These are phyloP conservation scores for Caenorhabditis doughertyi DNA, from an alignment of 2,888 invertebrate species.

Conservation along the genomic window DNA sequence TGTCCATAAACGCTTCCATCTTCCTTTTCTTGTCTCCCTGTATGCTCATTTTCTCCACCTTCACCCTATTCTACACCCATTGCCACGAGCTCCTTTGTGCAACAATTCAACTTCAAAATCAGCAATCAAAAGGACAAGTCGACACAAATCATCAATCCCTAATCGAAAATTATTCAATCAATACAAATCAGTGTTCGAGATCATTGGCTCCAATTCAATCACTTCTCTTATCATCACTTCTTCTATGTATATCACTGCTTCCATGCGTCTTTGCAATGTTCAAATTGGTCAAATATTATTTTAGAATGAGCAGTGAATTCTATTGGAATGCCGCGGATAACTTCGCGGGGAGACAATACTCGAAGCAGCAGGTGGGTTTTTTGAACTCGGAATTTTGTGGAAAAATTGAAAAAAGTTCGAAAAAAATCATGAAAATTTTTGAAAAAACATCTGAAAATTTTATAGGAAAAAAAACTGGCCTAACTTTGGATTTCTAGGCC, in stretches of 20 bases:
- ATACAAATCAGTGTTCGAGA: constrained; percentile 55
- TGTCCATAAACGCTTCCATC: constrained; percentile 59
- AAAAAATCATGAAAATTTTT: neutral
- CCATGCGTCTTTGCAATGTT: constrained; percentile 67
- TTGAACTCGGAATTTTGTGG: neutral
- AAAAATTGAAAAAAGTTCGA: neutral
- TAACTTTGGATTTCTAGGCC: too few relatives aligned
- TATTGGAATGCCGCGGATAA: constrained; percentile 71
- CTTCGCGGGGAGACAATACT: constrained; percentile 60
- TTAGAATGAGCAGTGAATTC: constrained; percentile 71
- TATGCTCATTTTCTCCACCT: constrained; percentile 57
- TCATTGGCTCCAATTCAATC: constrained; percentile 63
- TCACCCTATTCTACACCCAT: constrained; percentile 66
- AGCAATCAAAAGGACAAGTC: constrained; percentile 56
- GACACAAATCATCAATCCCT: constrained; percentile 43
- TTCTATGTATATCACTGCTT: constrained; percentile 61
- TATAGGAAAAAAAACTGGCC: too few relatives aligned
- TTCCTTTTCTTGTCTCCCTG: constrained; percentile 65
- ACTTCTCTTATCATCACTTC: constrained; percentile 63
- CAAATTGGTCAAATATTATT: constrained; percentile 70
- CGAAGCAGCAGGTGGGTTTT: constrained; percentile 53
- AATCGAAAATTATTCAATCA: constrained; percentile 51
- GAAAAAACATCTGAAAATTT: too few relatives aligned
- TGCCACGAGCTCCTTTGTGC: constrained; percentile 69
- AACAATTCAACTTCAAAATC: constrained; percentile 64